phyloP scores from a whole-genome alignment of 2,888 invertebrate species.

The Clostera curtula region DNA sequence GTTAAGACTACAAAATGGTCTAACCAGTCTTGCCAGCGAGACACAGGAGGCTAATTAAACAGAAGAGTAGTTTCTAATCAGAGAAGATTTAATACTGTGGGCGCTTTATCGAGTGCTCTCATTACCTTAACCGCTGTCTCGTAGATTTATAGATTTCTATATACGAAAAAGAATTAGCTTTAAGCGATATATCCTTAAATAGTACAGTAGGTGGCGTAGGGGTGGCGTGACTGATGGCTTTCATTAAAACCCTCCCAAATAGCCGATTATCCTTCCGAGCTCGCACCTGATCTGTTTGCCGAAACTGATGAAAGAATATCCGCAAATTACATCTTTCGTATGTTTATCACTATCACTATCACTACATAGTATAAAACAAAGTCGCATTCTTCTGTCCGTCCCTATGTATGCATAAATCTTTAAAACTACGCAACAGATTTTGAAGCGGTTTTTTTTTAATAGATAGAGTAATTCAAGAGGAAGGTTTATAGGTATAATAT shows the following conservation, averaged over 20 bases:
- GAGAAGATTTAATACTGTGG: not conserved
- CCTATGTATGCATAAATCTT: no score
- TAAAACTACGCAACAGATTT: no score
- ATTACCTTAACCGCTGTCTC: constrained; percentile 16
- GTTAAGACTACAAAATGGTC: no score
- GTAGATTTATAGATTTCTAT: constrained; percentile 15
- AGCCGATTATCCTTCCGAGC: constrained; percentile 30
- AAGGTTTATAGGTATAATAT: no score
- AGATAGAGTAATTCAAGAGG: no score
- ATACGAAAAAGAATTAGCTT: constrained; percentile 12
- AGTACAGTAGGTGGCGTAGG: constrained; percentile 7
- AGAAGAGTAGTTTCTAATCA: no score
- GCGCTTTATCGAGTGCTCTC: constrained; percentile 7
- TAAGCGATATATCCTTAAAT: constrained; percentile 10
- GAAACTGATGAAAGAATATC: constrained; percentile 15
- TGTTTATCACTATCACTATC: no score
- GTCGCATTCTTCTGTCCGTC: no score
- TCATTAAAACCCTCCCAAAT: constrained; percentile 36
- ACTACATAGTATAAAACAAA: no score
- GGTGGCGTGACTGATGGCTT: constrained; percentile 32
- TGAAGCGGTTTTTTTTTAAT: no score
- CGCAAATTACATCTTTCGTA: constrained; percentile 6
- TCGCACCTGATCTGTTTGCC: constrained; percentile 30
- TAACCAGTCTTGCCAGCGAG: no score
- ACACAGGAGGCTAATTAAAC: no score